Conservation (phyloP, 2,113 vertebrate species). For the Dromiciops gliroides region DNA sequence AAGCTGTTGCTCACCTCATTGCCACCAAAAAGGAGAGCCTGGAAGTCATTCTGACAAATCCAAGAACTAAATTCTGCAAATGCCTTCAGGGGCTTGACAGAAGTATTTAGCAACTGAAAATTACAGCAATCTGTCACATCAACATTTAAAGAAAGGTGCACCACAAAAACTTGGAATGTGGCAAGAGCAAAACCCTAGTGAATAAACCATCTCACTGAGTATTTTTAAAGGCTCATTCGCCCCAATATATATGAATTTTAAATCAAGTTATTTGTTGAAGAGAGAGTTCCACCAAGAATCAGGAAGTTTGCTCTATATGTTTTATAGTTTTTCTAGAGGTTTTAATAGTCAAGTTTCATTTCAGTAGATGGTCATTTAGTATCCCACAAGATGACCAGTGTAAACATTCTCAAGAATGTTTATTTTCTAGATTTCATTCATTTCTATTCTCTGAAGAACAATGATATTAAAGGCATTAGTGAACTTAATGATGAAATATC, state of each 20-base stretch:
- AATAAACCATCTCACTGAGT: conserved; percentile 21
- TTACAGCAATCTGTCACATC: conserved; percentile 71
- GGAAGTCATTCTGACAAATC: conserved; percentile 60
- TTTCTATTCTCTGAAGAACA: neutral
- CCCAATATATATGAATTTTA: neutral
- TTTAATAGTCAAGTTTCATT: neutral
- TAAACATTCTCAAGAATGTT: conserved; percentile 7
- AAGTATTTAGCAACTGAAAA: conserved; percentile 74
- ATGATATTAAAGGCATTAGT: neutral
- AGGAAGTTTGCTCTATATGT: neutral
- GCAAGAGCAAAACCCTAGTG: conserved; percentile 4
- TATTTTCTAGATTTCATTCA: neutral
- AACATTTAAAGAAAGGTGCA: conserved; percentile 66
- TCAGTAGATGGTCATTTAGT: neutral
- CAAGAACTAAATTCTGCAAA: conserved; percentile 66
- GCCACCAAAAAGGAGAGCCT: conserved; percentile 48
- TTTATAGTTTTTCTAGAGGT: neutral
- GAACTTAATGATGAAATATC: neutral
- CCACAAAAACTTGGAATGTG: conserved; percentile 16
- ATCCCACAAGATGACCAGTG: neutral
- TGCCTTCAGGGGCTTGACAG: conserved; percentile 66
- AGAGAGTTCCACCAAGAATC: neutral
- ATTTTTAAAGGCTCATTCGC: conserved; percentile 34
- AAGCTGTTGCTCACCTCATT: conserved; percentile 67
- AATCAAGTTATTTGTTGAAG: conserved; percentile 1